Percentiles rank a stretch among this genome's conserved stretches.
These are phyloP conservation scores for Cryptoleucopteryx plumbea DNA, from an alignment of 2,113 vertebrate genomes.

Conservation along the genomic window DNA sequence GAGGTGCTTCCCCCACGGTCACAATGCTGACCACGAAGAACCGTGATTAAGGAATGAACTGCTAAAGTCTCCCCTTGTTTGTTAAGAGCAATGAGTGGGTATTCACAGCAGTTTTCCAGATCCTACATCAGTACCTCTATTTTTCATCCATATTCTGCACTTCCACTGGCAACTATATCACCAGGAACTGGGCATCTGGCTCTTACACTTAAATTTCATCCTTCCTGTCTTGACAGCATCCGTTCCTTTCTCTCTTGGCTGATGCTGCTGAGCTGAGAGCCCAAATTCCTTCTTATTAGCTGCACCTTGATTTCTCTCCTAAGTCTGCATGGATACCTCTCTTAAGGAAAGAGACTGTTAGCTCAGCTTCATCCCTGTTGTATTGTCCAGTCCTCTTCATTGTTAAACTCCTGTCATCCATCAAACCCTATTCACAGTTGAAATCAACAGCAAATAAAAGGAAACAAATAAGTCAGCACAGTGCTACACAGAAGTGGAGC, in stretches of 20 bases:
- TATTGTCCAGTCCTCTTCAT: neutral
- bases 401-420: conserved; percentile 8
- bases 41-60: neutral
- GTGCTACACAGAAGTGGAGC: neutral
- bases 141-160: neutral
- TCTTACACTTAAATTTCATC: neutral
- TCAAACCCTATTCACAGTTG: conserved; percentile 5
- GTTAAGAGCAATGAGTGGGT: neutral
- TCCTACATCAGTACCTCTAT: neutral
- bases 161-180: neutral
- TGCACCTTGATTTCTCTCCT: neutral
- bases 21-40: neutral
- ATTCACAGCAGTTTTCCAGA: neutral
- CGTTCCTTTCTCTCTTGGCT: neutral
- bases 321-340: neutral
- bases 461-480: conserved; percentile 31
- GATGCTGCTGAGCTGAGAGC: neutral
- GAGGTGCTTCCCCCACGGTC: neutral
- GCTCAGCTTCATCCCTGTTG: conserved; percentile 1
- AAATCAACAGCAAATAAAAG: conserved; percentile 48
- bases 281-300: neutral
- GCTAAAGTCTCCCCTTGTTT: neutral
- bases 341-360: neutral
- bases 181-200: neutral
- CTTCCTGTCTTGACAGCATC: neutral